Evolutionary conservation across 2,797 vertebrate genomes (phyloP).

Genomic region (Arctocebus calabarensis): DNA sequence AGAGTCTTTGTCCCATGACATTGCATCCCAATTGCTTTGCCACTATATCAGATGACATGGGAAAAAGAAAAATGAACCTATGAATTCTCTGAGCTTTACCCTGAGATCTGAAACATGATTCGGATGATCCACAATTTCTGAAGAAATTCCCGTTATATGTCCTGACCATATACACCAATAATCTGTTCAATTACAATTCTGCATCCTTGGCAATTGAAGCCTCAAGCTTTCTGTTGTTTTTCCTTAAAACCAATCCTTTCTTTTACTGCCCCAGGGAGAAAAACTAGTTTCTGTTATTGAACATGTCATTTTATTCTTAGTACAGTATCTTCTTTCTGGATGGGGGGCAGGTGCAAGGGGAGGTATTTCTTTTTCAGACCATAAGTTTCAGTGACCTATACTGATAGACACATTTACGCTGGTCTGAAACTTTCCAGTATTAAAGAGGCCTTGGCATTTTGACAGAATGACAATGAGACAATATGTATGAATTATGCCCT

Average conservation of each 20-base stretch:
- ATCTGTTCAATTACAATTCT: background rate
- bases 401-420: background rate
- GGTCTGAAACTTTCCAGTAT: background rate
- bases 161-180: background rate
- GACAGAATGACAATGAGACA: background rate
- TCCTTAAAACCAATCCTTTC: conserved; percentile 6
- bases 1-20: background rate
- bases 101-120: background rate
- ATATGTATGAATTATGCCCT: background rate
- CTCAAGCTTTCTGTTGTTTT: conserved; percentile 14
- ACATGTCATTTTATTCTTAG: background rate
- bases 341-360: no score
- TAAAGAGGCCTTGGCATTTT: background rate
- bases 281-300: background rate
- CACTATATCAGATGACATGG: background rate
- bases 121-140: background rate
- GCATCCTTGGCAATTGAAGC: background rate
- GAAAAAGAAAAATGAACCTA: conserved; percentile 18
- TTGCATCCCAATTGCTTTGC: background rate
- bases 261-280: background rate
- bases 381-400: background rate
- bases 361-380: background rate
- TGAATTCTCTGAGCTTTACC: conserved; percentile 3
- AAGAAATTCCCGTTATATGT: background rate
- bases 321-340: background rate